A percentile compares a stretch with the other conserved stretches of the same genome.
Conservation (phyloP, 2,888 invertebrate genomes). For the Amphimallon solstitiale region DNA sequence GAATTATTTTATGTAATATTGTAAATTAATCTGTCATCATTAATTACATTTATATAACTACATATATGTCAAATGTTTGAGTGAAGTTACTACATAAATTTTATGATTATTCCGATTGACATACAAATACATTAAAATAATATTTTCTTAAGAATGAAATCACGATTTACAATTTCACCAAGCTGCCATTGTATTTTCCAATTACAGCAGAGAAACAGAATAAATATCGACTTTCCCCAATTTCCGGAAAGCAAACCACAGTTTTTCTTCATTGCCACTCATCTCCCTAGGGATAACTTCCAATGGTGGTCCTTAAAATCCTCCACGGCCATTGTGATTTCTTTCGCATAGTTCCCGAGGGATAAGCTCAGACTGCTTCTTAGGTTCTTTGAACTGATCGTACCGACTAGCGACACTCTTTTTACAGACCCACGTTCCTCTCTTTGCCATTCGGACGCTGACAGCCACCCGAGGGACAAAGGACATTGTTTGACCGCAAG, state of each 20-base stretch:
- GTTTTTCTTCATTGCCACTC: slow-evolving; percentile 24
- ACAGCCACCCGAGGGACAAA: slow-evolving; percentile 22
- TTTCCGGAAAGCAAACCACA: slow-evolving; percentile 23
- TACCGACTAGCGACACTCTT: slow-evolving; percentile 16
- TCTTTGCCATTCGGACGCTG: not conserved
- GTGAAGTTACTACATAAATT: too few relatives aligned
- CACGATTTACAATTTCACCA: slow-evolving; percentile 1
- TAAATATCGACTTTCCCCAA: slow-evolving; percentile 18
- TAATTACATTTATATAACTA: too few relatives aligned
- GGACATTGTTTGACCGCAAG: slow-evolving; percentile 15
- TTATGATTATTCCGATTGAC: too few relatives aligned
- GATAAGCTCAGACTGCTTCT: slow-evolving; percentile 30
- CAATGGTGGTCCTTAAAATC: slow-evolving; percentile 50
- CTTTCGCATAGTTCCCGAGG: slow-evolving; percentile 50
- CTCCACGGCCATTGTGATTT: slow-evolving; percentile 53
- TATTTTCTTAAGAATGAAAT: not conserved
- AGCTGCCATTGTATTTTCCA: slow-evolving; percentile 2
- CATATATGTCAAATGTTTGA: too few relatives aligned
- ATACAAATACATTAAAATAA: not conserved
- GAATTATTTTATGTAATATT: too few relatives aligned
- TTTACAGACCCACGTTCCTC: slow-evolving; percentile 8
- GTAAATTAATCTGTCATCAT: too few relatives aligned
- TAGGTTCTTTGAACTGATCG: slow-evolving; percentile 10
- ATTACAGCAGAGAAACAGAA: slow-evolving; percentile 7
- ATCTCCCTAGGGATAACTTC: slow-evolving; percentile 20